These are phyloP conservation scores for Percopsis omiscomaycus DNA, from an alignment of 2,797 vertebrate species.

Conservation along the genomic window DNA sequence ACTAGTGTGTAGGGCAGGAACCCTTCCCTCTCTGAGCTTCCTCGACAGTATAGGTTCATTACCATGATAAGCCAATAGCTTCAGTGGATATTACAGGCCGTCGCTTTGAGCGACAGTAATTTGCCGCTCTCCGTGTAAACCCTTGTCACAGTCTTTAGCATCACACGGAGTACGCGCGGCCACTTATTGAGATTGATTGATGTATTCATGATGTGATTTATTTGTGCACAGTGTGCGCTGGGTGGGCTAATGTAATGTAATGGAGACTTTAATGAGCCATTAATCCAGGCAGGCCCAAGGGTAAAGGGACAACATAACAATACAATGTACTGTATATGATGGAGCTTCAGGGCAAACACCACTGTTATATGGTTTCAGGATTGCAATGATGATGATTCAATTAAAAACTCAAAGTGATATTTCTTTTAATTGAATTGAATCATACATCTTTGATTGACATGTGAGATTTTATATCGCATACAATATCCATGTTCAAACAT, in stretches of 20 bases:
- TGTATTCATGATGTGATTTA: conserved; percentile 72
- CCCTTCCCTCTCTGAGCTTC: conserved; percentile 18
- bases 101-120: conserved; percentile 58
- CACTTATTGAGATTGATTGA: conserved; percentile 73
- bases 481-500: neutral
- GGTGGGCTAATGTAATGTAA: conserved; percentile 68
- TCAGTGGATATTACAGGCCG: conserved; percentile 23
- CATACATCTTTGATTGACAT: no score
- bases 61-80: conserved; percentile 43
- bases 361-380: neutral
- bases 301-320: conserved; percentile 64
- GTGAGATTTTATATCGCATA: no score
- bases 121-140: conserved; percentile 58
- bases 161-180: conserved; percentile 63
- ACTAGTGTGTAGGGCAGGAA: conserved; percentile 17
- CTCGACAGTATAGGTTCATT: conserved; percentile 10
- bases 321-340: conserved; percentile 40
- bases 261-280: conserved; percentile 75
- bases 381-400: no score
- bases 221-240: conserved; percentile 57
- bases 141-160: conserved; percentile 68
- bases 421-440: no score
- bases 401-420: no score
- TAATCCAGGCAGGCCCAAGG: conserved; percentile 71
- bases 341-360: conserved; percentile 31